These are phyloP conservation scores for Tetranychus piercei DNA, from an alignment of 2,888 invertebrate species.

Conservation along the genomic window DNA sequence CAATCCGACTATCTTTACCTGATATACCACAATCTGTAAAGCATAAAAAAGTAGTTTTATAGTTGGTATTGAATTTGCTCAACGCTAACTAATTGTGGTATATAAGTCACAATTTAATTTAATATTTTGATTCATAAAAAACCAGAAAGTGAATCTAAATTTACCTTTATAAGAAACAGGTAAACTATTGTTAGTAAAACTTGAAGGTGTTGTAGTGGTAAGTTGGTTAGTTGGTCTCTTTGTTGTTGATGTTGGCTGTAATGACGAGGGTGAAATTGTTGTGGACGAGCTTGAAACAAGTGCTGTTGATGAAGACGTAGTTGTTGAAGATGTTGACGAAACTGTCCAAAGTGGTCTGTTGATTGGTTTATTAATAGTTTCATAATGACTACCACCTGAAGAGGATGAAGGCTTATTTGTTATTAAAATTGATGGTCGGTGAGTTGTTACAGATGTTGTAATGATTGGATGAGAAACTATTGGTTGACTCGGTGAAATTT, in stretches of 20 bases:
- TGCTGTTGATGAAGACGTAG: background rate
- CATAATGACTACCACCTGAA: background rate
- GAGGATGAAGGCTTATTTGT: constrained; percentile 6
- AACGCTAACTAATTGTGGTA: background rate
- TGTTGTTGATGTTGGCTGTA: constrained; percentile 15
- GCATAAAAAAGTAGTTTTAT: background rate
- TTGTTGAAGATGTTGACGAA: background rate
- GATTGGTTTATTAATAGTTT: background rate
- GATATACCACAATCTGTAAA: constrained; percentile 23
- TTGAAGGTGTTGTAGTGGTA: background rate
- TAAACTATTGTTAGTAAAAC: background rate
- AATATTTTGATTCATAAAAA: background rate
- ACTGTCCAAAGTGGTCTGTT: background rate
- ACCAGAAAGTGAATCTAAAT: background rate
- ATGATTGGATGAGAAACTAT: background rate
- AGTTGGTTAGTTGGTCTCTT: background rate
- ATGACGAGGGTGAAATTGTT: constrained; percentile 17
- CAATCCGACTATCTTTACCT: constrained; percentile 37
- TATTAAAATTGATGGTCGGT: constrained; percentile 5
- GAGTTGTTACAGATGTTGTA: background rate
- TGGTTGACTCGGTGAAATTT: background rate
- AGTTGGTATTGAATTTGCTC: background rate
- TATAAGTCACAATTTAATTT: background rate
- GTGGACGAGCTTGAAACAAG: constrained; percentile 3
- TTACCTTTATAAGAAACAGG: background rate